phyloP scores from a whole-genome alignment of 2,888 invertebrate genomes.

The Clistopyga incitator region DNA sequence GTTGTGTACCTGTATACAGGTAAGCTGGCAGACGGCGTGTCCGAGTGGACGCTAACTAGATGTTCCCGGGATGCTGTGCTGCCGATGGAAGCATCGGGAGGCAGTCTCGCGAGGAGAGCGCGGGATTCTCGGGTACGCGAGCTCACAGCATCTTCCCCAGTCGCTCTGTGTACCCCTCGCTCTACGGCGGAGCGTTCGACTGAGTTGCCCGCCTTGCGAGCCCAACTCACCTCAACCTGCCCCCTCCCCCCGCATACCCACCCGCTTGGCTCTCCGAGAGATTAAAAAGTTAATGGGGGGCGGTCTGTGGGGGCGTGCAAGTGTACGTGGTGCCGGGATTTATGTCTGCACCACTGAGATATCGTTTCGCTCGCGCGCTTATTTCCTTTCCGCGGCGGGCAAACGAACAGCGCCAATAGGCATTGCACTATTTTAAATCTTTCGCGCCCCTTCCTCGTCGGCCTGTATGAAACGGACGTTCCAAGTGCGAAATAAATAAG shows the following conservation, averaged over 20 bases:
- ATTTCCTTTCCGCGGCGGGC: constrained; percentile 56
- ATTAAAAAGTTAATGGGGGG: constrained; percentile 85
- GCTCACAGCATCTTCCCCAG: constrained; percentile 46
- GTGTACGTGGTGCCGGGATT: constrained; percentile 84
- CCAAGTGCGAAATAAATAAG: constrained; percentile 9
- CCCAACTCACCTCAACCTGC: constrained; percentile 63
- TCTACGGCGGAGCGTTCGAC: constrained; percentile 34
- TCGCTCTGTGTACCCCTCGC: constrained; percentile 27
- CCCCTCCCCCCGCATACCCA: constrained; percentile 55
- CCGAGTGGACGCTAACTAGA: constrained; percentile 68
- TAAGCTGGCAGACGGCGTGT: constrained; percentile 63
- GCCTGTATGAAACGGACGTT: constrained; percentile 5
- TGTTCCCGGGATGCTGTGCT: constrained; percentile 57
- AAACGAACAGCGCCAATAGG: constrained; percentile 80
- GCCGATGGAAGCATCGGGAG: constrained; percentile 54
- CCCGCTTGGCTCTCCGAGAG: constrained; percentile 73
- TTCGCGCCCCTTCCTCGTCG: constrained; percentile 64
- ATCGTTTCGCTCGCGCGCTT: constrained; percentile 76
- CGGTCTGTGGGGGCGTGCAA: constrained; percentile 83
- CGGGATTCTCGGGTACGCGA: constrained; percentile 33
- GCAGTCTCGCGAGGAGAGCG: constrained; percentile 52
- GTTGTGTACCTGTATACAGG: constrained; percentile 9
- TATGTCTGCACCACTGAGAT: constrained; percentile 84
- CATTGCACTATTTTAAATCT: constrained; percentile 80
- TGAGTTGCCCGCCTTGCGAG: constrained; percentile 41